Evolutionary conservation across 2,113 vertebrate species (phyloP), one percentile per base, ranked within the genome.

Genomic region (Ailurus styani): DNA sequence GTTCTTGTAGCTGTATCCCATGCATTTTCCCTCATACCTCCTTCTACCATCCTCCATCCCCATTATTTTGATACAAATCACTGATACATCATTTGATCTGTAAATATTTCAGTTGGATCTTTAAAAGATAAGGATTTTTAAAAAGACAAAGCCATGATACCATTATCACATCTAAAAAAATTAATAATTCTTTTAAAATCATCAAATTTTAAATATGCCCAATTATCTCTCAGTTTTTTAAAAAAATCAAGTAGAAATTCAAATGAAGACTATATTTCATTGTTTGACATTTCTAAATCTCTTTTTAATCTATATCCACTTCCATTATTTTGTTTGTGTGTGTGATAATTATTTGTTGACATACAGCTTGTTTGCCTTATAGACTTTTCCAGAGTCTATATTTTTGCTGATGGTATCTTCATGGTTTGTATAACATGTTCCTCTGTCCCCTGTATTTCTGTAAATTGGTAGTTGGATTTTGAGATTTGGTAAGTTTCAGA

Each of bases 161-260:
- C 31, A 50, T 83, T 50, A 89, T 78, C 68, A 90, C 15, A 93
- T 17, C 84, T 89, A 34, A 85, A 91, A 93, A 96, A 50, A 20
- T 64, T 42, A 90, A 52, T 84, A 68, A 62, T 79, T 96, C 5
- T 93, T 40, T 87, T 60, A 57, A 82, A 73, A 72, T 73, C 31
- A 86, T 50, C 34, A 96, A 66, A 93, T 96, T 12, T 85, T 54
- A 86, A 27, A 47, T 87, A 68, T 81, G 5, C 8, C 54, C 40
- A 91, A 3, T 62, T 87, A 52, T 72, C 29, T 92, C 42, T 79
- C 40, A 72, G 55, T 84, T 54, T 75, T 34, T 78, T 62, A 0
- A 8, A 85, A 40, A 92, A 84, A 89, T 97, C 17, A 93, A 77
- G 34, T 90, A 73, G 75, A n/a, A 96, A 87, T 95, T 73, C 17